Base-by-base conservation (phyloP, 2,888 invertebrate species). In the Steinernema hermaphroditum region DNA sequence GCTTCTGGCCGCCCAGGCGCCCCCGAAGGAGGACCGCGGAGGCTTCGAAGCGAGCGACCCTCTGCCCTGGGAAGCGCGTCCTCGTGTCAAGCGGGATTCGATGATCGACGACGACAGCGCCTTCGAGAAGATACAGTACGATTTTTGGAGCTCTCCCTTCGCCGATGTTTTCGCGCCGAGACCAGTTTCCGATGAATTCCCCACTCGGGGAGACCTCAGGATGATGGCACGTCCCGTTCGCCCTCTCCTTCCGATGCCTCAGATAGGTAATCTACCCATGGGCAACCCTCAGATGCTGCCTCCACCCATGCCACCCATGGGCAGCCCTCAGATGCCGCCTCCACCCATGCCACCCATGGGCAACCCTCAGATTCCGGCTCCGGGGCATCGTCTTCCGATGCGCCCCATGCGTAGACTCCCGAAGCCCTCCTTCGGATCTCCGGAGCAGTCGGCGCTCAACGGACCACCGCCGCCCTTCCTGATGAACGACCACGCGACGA, bases 1-100 rank as follows among this genome's bases (percentile, higher is more conserved):
- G 54, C 72, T 72, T 6, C 68, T 72, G 16, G 72, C 69, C 24
- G 49, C 72, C 0, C 62, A 68, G 22, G 69, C 41, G 2, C 69
- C 43, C 1, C 69, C 69, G 1, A 46, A 37, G 12, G 68, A 68
- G 19, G 68, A 37, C 12, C 16, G 19, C 24, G 22, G 27, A 27
- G 68, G 68, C 6, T 54, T 54, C 16, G 54, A 54, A 16, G 14
- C 54, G 24, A 54, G 54, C 27, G 54, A 54, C 27, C 54, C 54
- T 14, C 27, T 54, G 2, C 54, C 54, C 27, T 54, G 54, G 54
- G 54, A 54, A 16, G 27, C 27, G 2, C 54, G 54, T 14, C 22
- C 27, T 8, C 54, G 54, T 2, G 54, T 54, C 6, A 54, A 54
- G 54, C 54, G 54, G 2, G 2, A 6, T 16, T 27, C 54, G 9